These are phyloP conservation scores for Sinelater perroti DNA, from an alignment of 2,888 invertebrate species.

Conservation along the genomic window DNA sequence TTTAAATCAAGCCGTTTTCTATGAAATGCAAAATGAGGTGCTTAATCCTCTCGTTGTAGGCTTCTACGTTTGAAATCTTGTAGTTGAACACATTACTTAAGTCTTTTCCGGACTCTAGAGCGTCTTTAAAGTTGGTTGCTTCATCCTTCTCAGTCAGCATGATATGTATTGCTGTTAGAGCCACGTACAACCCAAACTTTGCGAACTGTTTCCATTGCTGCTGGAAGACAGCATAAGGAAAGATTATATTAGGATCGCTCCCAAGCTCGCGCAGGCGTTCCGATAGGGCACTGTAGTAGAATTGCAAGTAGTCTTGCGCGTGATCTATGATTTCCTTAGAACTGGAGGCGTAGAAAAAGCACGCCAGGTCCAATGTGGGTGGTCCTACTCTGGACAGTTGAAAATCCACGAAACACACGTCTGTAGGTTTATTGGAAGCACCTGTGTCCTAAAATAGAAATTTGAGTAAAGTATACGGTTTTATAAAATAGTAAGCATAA, in stretches of 20 bases:
- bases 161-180: conserved; percentile 35
- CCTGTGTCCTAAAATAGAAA: conserved; percentile 25
- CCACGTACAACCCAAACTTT: conserved; percentile 37
- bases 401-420: conserved; percentile 47
- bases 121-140: conserved; percentile 32
- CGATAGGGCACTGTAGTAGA: conserved; percentile 51
- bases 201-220: conserved; percentile 42
- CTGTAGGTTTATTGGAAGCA: conserved; percentile 33
- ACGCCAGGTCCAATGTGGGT: conserved; percentile 52
- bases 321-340: conserved; percentile 47
- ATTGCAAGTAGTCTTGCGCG: conserved; percentile 48
- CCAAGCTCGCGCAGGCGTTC: conserved; percentile 34
- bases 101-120: conserved; percentile 29
- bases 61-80: too few relatives aligned
- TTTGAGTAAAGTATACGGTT: too few relatives aligned
- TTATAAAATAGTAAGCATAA: too few relatives aligned
- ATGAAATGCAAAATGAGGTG: too few relatives aligned
- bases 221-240: conserved; percentile 47
- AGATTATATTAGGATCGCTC: conserved; percentile 46
- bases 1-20: too few relatives aligned
- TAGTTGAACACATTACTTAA: too few relatives aligned
- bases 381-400: conserved; percentile 44
- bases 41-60: too few relatives aligned
- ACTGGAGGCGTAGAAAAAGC: conserved; percentile 52
- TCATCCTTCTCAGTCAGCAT: conserved; percentile 41